Evolutionary conservation across 2,113 vertebrate species (phyloP).

Genomic region (Sapayoa aenigma): DNA sequence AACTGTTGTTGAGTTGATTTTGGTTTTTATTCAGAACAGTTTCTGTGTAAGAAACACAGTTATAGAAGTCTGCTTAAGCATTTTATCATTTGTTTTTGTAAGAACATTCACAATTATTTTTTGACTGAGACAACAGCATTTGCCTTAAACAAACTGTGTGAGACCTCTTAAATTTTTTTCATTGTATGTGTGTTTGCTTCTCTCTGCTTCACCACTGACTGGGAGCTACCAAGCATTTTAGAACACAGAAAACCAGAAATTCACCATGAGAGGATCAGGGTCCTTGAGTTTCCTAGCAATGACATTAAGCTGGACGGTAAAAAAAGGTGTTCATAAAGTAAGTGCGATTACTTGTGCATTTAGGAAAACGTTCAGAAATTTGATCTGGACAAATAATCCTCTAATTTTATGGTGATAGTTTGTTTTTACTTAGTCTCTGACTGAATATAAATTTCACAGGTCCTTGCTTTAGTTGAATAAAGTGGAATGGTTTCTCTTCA

Average conservation of each 20-base stretch:
- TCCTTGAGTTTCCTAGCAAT: background rate
- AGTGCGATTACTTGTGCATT: background rate
- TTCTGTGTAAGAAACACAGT: background rate
- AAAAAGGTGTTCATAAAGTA: background rate
- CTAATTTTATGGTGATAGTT: background rate
- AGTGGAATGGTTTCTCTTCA: background rate
- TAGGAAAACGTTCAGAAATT: background rate
- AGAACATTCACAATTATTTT: background rate
- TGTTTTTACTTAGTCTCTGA: background rate
- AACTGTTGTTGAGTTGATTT: background rate
- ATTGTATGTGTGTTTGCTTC: background rate
- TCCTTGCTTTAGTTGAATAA: background rate
- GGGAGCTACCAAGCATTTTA: conserved; percentile 17
- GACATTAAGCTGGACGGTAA: background rate
- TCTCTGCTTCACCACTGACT: conserved; percentile 10
- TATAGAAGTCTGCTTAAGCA: background rate
- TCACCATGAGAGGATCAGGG: background rate
- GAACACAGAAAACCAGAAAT: conserved; percentile 4
- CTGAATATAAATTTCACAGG: background rate
- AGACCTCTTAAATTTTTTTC: conserved; percentile 2
- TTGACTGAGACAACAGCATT: background rate
- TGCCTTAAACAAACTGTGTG: conserved; percentile 15
- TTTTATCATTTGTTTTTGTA: background rate
- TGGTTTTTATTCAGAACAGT: background rate
- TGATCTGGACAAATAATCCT: background rate